These are phyloP conservation scores for Eubucco bourcierii DNA, from an alignment of 2,113 vertebrate species.

Conservation along the genomic window DNA sequence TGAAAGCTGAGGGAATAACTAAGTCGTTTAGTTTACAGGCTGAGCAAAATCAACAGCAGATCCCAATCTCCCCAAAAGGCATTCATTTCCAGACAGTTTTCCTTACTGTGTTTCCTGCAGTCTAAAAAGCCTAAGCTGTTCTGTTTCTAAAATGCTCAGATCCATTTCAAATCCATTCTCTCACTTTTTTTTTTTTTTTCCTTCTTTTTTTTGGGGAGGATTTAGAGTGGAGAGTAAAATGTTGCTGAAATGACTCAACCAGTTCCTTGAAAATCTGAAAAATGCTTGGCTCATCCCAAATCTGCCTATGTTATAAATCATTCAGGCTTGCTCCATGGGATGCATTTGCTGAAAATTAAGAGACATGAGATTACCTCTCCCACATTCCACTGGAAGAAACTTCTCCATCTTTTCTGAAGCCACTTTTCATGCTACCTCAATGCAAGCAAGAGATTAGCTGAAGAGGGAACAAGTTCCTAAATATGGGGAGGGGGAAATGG, in stretches of 20 bases:
- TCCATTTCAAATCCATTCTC: neutral
- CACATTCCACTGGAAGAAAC: neutral
- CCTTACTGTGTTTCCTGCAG: neutral
- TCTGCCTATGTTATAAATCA: neutral
- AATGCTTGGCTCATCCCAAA: neutral
- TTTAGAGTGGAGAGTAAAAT: neutral
- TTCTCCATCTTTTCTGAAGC: neutral
- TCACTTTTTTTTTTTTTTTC: neutral
- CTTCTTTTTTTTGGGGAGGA: neutral
- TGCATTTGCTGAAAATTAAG: neutral
- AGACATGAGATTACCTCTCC: neutral
- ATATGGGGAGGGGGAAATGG: neutral
- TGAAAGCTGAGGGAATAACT: neutral
- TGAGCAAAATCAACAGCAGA: neutral
- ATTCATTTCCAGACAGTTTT: neutral
- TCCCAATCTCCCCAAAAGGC: neutral
- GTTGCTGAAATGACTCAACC: neutral
- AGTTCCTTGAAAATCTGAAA: neutral
- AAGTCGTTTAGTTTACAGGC: neutral
- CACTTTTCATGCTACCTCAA: neutral
- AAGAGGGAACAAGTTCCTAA: no score
- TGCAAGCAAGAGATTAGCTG: no score
- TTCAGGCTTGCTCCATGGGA: fast-evolving
- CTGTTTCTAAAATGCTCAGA: neutral
- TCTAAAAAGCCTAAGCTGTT: neutral